Conservation (phyloP, 2,113 vertebrate genomes). For the Periophthalmus modestus region DNA sequence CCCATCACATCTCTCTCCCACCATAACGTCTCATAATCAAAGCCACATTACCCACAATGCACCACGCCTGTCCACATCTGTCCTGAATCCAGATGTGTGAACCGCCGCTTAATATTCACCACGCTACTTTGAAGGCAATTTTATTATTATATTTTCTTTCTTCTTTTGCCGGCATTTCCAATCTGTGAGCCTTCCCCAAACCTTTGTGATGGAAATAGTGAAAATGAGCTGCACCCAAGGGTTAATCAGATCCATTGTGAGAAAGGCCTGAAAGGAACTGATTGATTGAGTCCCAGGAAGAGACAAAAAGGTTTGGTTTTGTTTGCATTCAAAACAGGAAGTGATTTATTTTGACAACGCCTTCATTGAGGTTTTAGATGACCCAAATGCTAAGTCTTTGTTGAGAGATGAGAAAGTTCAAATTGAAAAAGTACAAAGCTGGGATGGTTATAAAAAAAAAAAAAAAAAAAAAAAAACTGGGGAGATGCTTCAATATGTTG, state of each 20-base stretch:
- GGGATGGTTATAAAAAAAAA: not conserved
- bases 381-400: slow-evolving; percentile 61
- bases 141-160: slow-evolving; percentile 10
- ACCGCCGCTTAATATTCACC: slow-evolving; percentile 16
- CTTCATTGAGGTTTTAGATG: slow-evolving; percentile 63
- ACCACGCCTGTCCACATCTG: not conserved
- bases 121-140: slow-evolving; percentile 38
- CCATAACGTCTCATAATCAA: slow-evolving; percentile 10
- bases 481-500: too few species aligned
- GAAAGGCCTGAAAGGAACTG: slow-evolving; percentile 53
- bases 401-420: slow-evolving; percentile 15
- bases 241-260: slow-evolving; percentile 67
- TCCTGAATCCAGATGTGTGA: slow-evolving; percentile 23
- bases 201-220: slow-evolving; percentile 68
- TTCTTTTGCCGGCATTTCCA: slow-evolving; percentile 26
- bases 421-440: not conserved
- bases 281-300: slow-evolving; percentile 47
- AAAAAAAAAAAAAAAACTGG: too few species aligned
- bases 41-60: slow-evolving; percentile 8
- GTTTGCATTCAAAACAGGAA: slow-evolving; percentile 50
- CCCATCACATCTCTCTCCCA: not conserved
- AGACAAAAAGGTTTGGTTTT: slow-evolving; percentile 28
- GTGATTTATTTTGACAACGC: slow-evolving; percentile 74
- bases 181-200: slow-evolving; percentile 38
- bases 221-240: slow-evolving; percentile 55